A percentile compares a stretch with the other conserved stretches of the same genome.
Conservation (phyloP, 1,140 invertebrate species). For the Drosophila bocqueti region DNA sequence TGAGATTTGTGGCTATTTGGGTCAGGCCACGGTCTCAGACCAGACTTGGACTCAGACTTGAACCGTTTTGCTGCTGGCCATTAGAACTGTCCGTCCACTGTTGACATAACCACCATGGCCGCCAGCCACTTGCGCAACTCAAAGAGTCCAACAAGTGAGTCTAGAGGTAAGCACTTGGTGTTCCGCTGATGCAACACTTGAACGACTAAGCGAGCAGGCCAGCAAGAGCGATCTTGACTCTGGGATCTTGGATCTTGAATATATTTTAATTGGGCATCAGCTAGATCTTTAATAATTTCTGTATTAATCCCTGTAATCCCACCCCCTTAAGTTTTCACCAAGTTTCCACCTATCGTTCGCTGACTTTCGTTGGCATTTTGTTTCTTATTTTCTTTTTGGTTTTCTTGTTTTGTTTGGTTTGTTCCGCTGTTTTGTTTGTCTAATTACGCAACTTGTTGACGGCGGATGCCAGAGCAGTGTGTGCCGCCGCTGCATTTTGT, state of each 20-base stretch:
- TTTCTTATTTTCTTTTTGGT: background rate
- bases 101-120: slow-evolving; percentile 41
- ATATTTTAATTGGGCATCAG: background rate
- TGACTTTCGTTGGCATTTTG: slow-evolving; percentile 13
- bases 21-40: slow-evolving; percentile 12
- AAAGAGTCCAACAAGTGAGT: background rate
- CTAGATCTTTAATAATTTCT: background rate
- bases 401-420: slow-evolving; percentile 4
- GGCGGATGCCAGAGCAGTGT: slow-evolving; percentile 32
- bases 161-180: background rate
- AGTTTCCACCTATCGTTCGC: slow-evolving; percentile 6
- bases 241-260: background rate
- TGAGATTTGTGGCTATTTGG: slow-evolving; percentile 24
- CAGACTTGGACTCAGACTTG: background rate
- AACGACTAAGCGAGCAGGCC: background rate
- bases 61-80: slow-evolving; percentile 4
- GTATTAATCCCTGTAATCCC: background rate
- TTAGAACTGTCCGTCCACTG: slow-evolving; percentile 40
- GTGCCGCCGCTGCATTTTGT: slow-evolving; percentile 33
- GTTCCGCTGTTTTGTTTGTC: slow-evolving; percentile 46
- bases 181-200: slow-evolving; percentile 14
- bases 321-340: slow-evolving; percentile 1
- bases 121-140: slow-evolving; percentile 24
- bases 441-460: slow-evolving; percentile 34
- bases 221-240: background rate